Base-by-base conservation (phyloP, 2,113 vertebrate species). In the Malurus cyaneus region DNA sequence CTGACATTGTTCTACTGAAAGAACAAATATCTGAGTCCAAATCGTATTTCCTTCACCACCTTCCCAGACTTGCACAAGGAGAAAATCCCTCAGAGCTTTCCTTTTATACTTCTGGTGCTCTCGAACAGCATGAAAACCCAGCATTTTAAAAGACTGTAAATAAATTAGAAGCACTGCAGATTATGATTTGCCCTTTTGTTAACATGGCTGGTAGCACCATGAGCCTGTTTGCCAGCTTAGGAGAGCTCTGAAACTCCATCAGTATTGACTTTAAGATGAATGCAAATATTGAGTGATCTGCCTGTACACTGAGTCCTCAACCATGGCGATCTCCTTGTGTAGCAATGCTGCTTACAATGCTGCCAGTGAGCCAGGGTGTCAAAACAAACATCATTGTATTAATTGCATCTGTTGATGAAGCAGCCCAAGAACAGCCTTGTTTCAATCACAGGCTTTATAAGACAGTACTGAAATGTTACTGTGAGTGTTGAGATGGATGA, bases 1-100 rank as follows among this genome's bases (percentile, higher is more conserved):
- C 46, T 79, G 93, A 94, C 80, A 98, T 96, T 97, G 97, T 98
- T 97, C 97, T 96, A 62, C 92, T 81, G 29, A 69, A 96, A 96
- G 96, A 97, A 95, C 84, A 93, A 94, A 71, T 49, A 95, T 80
- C 96, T 84, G 88, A 96, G 80, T 73, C 93, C 86, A 95, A 81
- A 81, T 65, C 3, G 0, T 89, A 81, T 92, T 98, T 98, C 97
- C 97, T 97, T 97, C 91, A 94, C 70, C 90, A 77, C 77, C 79
- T 88, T 79, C 95, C 88, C 80, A 39, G 42, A 54, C 90, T 92
- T 32, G 12, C 97, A 84, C 52, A 82, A 96, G 96, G 96, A 97
- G 91, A 97, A 97, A 96, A 93, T 59, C 74, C 65, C 67, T 49
- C 71, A 29, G 65, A 95, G 18, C 59, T 61, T 73, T 82, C 76